A percentile compares a stretch with the other conserved stretches of the same genome.
phyloP scores from a whole-genome alignment of 1,140 invertebrate species.

The Drosophila burlai region DNA sequence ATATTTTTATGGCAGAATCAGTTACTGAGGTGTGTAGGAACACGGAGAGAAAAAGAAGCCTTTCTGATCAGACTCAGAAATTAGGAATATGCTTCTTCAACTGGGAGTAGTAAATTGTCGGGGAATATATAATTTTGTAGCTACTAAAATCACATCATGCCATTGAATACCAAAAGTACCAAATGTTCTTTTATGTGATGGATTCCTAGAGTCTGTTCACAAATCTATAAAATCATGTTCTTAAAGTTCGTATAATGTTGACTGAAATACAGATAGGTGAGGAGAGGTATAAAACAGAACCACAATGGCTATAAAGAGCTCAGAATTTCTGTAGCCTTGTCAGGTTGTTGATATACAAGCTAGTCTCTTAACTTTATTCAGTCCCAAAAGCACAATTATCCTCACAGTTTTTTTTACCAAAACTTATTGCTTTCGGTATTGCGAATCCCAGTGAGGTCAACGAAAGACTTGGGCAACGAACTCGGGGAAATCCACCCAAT shows the following conservation, averaged over 20 bases:
- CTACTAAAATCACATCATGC: neutral
- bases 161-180: too few species aligned
- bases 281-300: neutral
- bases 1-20: conserved; percentile 63
- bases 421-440: neutral
- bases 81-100: neutral
- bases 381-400: neutral
- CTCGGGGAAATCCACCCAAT: conserved; percentile 23
- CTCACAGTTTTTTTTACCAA: neutral
- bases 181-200: neutral
- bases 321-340: neutral
- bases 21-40: conserved; percentile 18
- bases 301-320: neutral
- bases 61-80: neutral
- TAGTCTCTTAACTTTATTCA: neutral
- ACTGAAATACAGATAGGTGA: neutral
- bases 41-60: conserved; percentile 1
- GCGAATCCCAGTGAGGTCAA: neutral
- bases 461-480: conserved; percentile 66
- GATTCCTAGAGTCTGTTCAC: neutral
- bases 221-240: neutral
- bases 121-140: neutral
- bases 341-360: neutral
- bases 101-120: too few species aligned
- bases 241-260: neutral